Evolutionary conservation across 2,113 vertebrate genomes (phyloP).

Genomic region (Nerophis lumbriciformis): DNA sequence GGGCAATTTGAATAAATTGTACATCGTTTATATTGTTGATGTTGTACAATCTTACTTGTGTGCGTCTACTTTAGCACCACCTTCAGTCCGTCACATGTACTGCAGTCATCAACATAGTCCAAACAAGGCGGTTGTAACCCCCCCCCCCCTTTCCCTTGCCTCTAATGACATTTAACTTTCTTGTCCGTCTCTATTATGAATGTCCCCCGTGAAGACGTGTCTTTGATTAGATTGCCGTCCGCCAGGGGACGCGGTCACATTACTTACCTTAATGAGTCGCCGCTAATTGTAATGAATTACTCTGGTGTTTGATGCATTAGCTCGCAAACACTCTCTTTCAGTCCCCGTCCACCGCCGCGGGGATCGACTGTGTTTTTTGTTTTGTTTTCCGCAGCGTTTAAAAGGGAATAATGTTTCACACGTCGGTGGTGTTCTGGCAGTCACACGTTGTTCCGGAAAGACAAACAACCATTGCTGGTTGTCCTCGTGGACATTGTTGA

Average conservation of each 20-base stretch:
- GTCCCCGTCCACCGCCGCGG: slow-evolving; percentile 30
- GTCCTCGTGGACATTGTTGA: no score
- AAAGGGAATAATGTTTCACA: no score
- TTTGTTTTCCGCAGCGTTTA: no score
- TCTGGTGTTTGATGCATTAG: slow-evolving; percentile 67
- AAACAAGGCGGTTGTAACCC: neutral
- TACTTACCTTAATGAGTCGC: slow-evolving; percentile 67
- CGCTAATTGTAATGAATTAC: slow-evolving; percentile 70
- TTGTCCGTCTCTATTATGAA: slow-evolving; percentile 15
- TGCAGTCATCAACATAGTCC: neutral
- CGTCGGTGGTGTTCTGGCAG: no score
- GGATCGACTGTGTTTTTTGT: neutral
- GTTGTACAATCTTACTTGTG: no score
- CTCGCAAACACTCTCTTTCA: slow-evolving; percentile 44
- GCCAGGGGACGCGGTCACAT: slow-evolving; percentile 61
- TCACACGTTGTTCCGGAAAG: no score
- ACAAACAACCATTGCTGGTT: no score
- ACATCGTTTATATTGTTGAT: no score
- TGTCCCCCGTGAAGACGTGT: slow-evolving; percentile 24
- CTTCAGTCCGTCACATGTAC: neutral
- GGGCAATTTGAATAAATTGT: no score
- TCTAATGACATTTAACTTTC: slow-evolving; percentile 12
- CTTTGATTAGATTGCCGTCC: slow-evolving; percentile 47
- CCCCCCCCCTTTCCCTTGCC: neutral
- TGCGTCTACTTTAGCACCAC: no score